phyloP scores from a whole-genome alignment of 2,888 invertebrate genomes.

The Dinocampus coccinellae region DNA sequence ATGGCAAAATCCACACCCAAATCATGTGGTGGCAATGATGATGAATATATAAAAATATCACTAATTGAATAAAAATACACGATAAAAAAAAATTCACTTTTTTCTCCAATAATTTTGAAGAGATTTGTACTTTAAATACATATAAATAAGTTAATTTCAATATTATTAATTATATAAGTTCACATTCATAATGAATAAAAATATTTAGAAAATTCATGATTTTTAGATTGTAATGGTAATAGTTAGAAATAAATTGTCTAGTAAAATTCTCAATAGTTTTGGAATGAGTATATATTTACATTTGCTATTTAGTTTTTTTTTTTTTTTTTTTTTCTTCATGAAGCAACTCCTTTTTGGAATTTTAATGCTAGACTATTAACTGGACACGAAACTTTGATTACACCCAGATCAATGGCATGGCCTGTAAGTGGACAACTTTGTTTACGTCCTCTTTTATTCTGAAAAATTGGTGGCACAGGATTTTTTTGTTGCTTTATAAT shows the following conservation, averaged over 20 bases:
- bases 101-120: too few relatives aligned
- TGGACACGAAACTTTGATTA: conserved; percentile 49
- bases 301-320: background rate
- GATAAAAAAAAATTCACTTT: too few relatives aligned
- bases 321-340: conserved; percentile 15
- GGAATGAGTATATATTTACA: too few relatives aligned
- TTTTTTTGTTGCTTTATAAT: conserved; percentile 55
- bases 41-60: background rate
- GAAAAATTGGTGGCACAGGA: background rate
- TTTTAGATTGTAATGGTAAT: too few relatives aligned
- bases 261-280: too few relatives aligned
- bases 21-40: background rate
- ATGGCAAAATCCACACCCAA: background rate
- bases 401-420: conserved; percentile 58
- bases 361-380: conserved; percentile 56
- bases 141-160: background rate
- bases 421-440: conserved; percentile 57
- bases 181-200: background rate
- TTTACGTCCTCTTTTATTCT: conserved; percentile 46
- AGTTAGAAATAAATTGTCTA: too few relatives aligned
- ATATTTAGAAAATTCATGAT: background rate
- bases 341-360: conserved; percentile 52
- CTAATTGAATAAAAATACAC: background rate
- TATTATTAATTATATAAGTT: background rate
- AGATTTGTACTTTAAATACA: background rate